Base-by-base conservation (phyloP, 2,888 invertebrate species). In the Druceiella hillmani region DNA sequence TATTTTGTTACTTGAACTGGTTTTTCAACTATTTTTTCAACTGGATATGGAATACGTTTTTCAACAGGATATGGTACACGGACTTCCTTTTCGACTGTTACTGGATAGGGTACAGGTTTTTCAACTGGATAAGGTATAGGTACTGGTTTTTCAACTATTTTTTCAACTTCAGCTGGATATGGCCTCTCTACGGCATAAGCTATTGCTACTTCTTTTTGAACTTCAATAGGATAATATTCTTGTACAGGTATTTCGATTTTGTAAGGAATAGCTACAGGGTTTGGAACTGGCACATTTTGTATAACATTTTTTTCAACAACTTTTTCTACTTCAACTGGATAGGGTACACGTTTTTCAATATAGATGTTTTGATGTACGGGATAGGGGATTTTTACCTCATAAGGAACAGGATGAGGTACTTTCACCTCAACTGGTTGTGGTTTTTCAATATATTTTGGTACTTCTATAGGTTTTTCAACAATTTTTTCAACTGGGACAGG, bases 401-500 rank as follows among this genome's bases (percentile, higher is more conserved):
- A 40, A 4, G 48, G 48, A 11, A 52, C 55, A 44, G 48, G 57
- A 36, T 59, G 56, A 1, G 65, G 59, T 3, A 70, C 69, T 36
- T 75, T 71, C 9, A 78, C 75, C 0, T 77, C 75, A 43, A 77
- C 70, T 0, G 76, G 76, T 40, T 79, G 59, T 22, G 65, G 64
- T 29, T 66, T 78, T 44, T 82, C 74, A 0, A 78, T 63, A 41
- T 67, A 66, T 49, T 57, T 63, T 2, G 70, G 67, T 1, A 73
- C 61, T 55, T 71, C 68, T 1, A 70, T 58, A 1, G 76, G 75
- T 52, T 68, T 75, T 47, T 76, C 75, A 1, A 76, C 61, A 3
- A 73, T 57, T 43, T 68, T 75, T 41, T 78, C 76, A 24, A 61
- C 60, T n/a, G 61, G 61, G 1, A 75, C 66, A 0, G 66, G 59